Base-by-base conservation (phyloP, 1,140 invertebrate genomes). In the Propsilocerus akamusi region DNA sequence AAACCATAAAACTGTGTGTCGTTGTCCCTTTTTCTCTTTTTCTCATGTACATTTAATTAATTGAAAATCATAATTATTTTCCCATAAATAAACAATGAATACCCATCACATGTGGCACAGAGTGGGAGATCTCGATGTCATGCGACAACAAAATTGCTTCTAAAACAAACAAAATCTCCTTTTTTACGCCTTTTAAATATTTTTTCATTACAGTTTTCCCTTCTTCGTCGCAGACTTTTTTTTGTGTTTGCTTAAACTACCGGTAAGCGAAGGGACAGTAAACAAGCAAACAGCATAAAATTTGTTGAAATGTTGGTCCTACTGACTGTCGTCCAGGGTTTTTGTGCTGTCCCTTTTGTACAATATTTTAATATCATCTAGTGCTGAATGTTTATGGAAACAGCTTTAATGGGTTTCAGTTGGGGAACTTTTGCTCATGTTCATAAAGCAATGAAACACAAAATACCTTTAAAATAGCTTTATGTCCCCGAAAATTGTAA, bases 221-320 rank as follows among this genome's bases (percentile, higher is more conserved):
- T 8, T 6, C 28, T n/a, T 11, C n/a, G 10, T 7, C 2, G 6
- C 28, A 8, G 10, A 8, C 28, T 30, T 30, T 30, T 30, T 7
- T 6, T n/a, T 30, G 10, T 30, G n/a, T 30, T 11, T 30, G 28
- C 10, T 30, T n/a, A 8, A n/a, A 30, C n/a, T 11, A 30, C 10
- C n/a, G 28, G n/a, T 8, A 30, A 30, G n/a, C n/a, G n/a, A 30
- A 30, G 28, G 6, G n/a, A 6, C 3, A 30, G 2, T n/a, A 30
- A 30, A n/a, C 2, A 41, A 41, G 14, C 34, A 17, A 41, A 41
- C n/a, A 41, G 12, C 34, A 41, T 17, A 41, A 17, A 41, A 17
- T 41, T 41, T 41, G 34, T 41, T 41, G 14, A 41, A 41, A 41
- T 41, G n/a, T n/a, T n/a, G n/a, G n/a, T n/a, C n/a, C n/a, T n/a